These are phyloP conservation scores for Rhimphoctona megacephalus DNA, from an alignment of 2,888 invertebrate species.

Conservation along the genomic window DNA sequence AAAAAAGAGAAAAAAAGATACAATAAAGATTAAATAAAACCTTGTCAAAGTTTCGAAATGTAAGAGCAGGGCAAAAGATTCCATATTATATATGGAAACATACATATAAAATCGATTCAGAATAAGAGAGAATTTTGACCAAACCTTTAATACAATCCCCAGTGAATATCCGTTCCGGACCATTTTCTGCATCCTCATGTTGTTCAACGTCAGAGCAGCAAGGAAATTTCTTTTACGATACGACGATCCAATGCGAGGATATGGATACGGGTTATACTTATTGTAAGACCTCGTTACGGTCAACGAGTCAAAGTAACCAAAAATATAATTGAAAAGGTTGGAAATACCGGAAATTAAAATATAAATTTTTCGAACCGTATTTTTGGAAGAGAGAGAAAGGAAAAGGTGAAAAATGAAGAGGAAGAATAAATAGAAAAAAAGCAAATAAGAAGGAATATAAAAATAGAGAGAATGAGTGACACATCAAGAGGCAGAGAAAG, in stretches of 20 bases:
- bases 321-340: background rate
- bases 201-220: conserved; percentile 29
- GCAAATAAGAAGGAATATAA: background rate
- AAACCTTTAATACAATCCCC: conserved; percentile 53
- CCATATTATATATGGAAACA: background rate
- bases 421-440: background rate
- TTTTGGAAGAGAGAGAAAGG: background rate
- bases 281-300: conserved; percentile 34
- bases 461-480: background rate
- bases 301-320: background rate
- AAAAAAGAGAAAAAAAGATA: background rate
- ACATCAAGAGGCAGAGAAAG: background rate
- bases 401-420: background rate
- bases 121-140: conserved; percentile 48
- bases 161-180: conserved; percentile 50
- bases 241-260: conserved; percentile 45
- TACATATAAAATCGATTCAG: conserved; percentile 38
- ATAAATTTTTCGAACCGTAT: background rate
- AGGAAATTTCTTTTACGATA: conserved; percentile 26
- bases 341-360: background rate
- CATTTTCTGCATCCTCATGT: conserved; percentile 35
- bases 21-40: no score
- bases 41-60: background rate
- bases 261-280: conserved; percentile 37
- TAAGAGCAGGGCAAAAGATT: background rate